phyloP scores from a whole-genome alignment of 2,797 vertebrate genomes.

The Chaetodon trifasciatus region DNA sequence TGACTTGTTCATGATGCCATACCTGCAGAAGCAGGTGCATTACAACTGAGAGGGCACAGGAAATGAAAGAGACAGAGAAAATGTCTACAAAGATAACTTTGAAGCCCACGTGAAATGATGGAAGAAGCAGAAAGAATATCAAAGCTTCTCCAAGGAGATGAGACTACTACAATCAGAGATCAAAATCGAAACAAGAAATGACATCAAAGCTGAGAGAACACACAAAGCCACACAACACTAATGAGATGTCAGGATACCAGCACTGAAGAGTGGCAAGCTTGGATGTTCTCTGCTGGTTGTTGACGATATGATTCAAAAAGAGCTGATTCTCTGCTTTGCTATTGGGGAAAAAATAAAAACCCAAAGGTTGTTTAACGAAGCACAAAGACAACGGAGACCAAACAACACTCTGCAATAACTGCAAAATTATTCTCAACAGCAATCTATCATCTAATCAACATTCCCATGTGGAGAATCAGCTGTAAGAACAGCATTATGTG shows the following conservation, averaged over 20 bases:
- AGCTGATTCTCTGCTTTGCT: slow-evolving; percentile 5
- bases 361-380: neutral
- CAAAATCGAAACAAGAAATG: slow-evolving; percentile 27
- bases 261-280: neutral
- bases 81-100: neutral
- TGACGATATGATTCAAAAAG: slow-evolving; percentile 1
- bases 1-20: neutral
- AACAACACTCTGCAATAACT: neutral
- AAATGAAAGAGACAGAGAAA: slow-evolving; percentile 4
- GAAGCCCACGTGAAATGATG: slow-evolving; percentile 14
- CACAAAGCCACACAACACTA: slow-evolving; percentile 19
- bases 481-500: neutral
- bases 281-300: slow-evolving; percentile 7
- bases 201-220: slow-evolving; percentile 20
- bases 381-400: neutral
- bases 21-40: neutral
- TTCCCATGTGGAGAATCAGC: neutral
- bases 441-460: neutral
- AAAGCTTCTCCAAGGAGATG: slow-evolving; percentile 15
- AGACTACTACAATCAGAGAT: slow-evolving; percentile 12
- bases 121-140: slow-evolving; percentile 20
- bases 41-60: neutral
- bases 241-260: slow-evolving; percentile 4
- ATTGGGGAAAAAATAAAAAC: neutral
- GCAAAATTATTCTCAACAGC: neutral